Evolutionary conservation across 2,888 invertebrate genomes (phyloP).

Genomic region (Idaea dimidiata): DNA sequence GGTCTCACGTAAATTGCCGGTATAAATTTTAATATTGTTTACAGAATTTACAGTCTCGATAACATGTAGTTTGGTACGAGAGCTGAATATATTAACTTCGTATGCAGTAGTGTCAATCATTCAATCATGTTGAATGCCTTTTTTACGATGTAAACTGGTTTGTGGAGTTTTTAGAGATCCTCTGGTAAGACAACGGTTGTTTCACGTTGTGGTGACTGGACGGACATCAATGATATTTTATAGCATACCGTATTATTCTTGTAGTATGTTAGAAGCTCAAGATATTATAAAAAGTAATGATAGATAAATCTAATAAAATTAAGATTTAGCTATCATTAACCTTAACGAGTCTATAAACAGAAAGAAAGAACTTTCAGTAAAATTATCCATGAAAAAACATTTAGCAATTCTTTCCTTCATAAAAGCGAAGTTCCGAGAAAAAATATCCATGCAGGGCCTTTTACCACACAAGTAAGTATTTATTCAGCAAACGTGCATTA

Average conservation of each 20-base stretch:
- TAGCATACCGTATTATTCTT: background rate
- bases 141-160: conserved; percentile 28
- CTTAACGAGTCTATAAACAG: too few relatives aligned
- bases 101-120: conserved; percentile 67
- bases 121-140: conserved; percentile 59
- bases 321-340: too few relatives aligned
- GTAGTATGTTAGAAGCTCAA: too few relatives aligned
- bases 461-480: conserved; percentile 52
- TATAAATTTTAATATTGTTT: conserved; percentile 37
- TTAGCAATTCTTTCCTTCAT: background rate
- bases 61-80: conserved; percentile 47
- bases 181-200: conserved; percentile 21
- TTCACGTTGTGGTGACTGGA: background rate
- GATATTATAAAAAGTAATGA: too few relatives aligned
- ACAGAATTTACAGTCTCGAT: conserved; percentile 59
- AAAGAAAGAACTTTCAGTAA: too few relatives aligned
- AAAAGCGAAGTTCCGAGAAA: background rate
- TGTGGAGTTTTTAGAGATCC: conserved; percentile 22
- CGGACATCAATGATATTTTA: background rate
- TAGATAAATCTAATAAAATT: too few relatives aligned
- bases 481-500: conserved; percentile 63
- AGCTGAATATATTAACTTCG: conserved; percentile 45
- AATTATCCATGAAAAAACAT: too few relatives aligned
- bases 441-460: background rate
- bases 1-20: conserved; percentile 21